Evolutionary conservation across 2,113 vertebrate genomes (phyloP).

Genomic region (Sorex araneus): DNA sequence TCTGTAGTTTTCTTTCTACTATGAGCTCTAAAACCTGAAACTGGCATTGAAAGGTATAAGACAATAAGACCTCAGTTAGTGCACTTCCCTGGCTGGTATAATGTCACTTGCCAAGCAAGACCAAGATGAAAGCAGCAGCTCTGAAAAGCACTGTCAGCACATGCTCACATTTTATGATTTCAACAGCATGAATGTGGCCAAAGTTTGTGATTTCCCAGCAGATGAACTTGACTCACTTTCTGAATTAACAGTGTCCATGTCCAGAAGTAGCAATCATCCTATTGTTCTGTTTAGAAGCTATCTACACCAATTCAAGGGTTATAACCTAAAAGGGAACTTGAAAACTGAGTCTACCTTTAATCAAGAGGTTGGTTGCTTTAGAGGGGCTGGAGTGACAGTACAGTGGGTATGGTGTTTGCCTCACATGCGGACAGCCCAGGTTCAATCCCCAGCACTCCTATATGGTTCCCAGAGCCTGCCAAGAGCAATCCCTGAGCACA

Average conservation of each 20-base stretch:
- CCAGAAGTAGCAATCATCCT: conserved; percentile 69
- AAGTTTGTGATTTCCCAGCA: conserved; percentile 71
- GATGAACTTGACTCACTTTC: conserved; percentile 65
- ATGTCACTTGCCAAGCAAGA: conserved; percentile 66
- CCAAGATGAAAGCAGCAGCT: conserved; percentile 60
- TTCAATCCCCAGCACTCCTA: no score
- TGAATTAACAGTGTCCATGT: conserved; percentile 46
- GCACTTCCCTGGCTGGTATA: conserved; percentile 32
- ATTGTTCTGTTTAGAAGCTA: conserved; percentile 74
- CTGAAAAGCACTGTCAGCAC: conserved; percentile 48
- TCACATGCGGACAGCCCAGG: no score
- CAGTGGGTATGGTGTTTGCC: no score
- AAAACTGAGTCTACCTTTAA: conserved; percentile 64
- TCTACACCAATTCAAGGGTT: conserved; percentile 57
- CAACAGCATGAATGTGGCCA: neutral
- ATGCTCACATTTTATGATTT: conserved; percentile 46
- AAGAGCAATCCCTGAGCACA: no score
- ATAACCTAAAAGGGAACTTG: conserved; percentile 71
- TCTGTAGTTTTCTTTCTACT: conserved; percentile 42
- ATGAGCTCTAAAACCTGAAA: conserved; percentile 58
- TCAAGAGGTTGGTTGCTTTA: conserved; percentile 38
- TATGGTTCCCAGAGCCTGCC: no score
- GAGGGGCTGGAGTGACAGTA: no score
- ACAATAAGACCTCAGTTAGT: conserved; percentile 52
- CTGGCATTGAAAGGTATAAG: conserved; percentile 33